Base-by-base conservation (phyloP, 2,113 vertebrate genomes). In the Cyrtonyx montezumae region DNA sequence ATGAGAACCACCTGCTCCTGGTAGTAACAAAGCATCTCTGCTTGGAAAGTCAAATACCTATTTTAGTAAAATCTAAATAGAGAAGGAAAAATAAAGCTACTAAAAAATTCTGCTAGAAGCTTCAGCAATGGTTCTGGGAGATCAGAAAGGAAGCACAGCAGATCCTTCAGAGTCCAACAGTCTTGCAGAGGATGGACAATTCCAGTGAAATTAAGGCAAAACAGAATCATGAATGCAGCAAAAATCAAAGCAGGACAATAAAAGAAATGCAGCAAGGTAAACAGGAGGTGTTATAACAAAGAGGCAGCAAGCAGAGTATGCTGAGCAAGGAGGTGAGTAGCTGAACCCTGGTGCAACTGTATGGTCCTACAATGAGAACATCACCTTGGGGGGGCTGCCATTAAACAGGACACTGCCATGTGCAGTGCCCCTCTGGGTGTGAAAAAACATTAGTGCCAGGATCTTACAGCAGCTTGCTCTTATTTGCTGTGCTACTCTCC, bases 1-100 rank as follows among this genome's bases (percentile, higher is more conserved):
- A 95, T 43, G 4, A 93, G 88, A 96, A 88, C 92, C 93, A 95
- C 93, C 93, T 93, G 95, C 85, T 95, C 49, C 76, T 70, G 68
- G 55, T 91, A 88, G 76, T 90, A 90, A 80, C 17, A 76, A 69
- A 81, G 65, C 82, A 78, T 78, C 69, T 87, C 84, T 63, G 74
- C 49, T 13, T 92, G 87, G 87, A 81, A 91, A 94, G 78, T 75
- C 89, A 81, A 92, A 36, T 43, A 78, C 83, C 59, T 80, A 88
- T 93, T 96, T 87, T 61, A 62, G 86, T 68, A 78, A 42, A 91
- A 79, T 84, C 48, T 53, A 53, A 53, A 53, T 53, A 53, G 51
- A 53, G 51, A 53, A 45, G 17, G 32, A 0, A 9, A 18, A 55
- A 43, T 59, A 76, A 90, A 28, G 42, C 88, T 71, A 53, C 69